Percentiles rank a stretch among this genome's conserved stretches.
phyloP scores from a whole-genome alignment of 2,888 invertebrate species.

The Harpalus rufipes region DNA sequence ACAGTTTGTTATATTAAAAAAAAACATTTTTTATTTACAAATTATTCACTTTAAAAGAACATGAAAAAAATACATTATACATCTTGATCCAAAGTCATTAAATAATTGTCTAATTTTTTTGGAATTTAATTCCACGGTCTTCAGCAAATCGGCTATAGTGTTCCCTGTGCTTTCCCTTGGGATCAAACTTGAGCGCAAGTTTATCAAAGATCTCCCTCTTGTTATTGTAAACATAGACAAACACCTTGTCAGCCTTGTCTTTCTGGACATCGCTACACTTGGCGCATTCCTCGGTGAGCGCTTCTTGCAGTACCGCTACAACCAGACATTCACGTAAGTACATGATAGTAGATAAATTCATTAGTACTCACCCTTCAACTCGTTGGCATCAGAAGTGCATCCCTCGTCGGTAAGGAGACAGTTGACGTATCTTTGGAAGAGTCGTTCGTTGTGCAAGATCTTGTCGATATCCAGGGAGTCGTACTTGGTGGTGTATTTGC shows the following conservation, averaged over 20 bases:
- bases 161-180: slow-evolving; percentile 75
- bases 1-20: too few species aligned
- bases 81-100: too few species aligned
- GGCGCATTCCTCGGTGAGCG: background rate
- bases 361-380: slow-evolving; percentile 78
- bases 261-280: slow-evolving; percentile 79
- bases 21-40: too few species aligned
- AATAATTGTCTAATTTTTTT: background rate
- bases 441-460: slow-evolving; percentile 83
- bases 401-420: slow-evolving; percentile 82
- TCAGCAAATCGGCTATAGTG: slow-evolving; percentile 66
- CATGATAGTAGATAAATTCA: background rate
- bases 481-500: slow-evolving; percentile 80
- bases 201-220: slow-evolving; percentile 82
- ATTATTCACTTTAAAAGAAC: too few species aligned
- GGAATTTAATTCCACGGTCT: slow-evolving; percentile 54
- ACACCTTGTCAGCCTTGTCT: slow-evolving; percentile 81
- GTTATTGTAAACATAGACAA: slow-evolving; percentile 82
- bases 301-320: background rate
- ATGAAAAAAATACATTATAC: too few species aligned
- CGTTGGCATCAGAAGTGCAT: slow-evolving; percentile 85
- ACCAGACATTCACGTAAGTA: too few species aligned
- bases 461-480: slow-evolving; percentile 85
- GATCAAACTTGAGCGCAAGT: slow-evolving; percentile 84
- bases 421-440: slow-evolving; percentile 77